Evolutionary conservation across 2,888 invertebrate species (phyloP), one percentile per base, ranked within the genome.

Genomic region (Volucella inflata): DNA sequence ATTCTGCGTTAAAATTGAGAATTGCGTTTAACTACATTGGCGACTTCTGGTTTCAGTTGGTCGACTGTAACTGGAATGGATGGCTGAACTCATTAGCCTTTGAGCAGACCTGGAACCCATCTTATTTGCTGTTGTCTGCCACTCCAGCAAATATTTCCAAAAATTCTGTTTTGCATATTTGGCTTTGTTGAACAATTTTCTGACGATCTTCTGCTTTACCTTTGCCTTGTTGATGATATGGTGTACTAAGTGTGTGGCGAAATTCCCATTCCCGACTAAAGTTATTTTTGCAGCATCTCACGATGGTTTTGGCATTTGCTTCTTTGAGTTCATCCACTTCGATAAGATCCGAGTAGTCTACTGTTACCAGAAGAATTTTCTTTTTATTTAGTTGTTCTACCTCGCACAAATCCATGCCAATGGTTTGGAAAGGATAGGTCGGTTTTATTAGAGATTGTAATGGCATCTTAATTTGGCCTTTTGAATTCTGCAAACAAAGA

Each of bases 251-350:
- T n/a, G n/a, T n/a, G n/a, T n/a, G n/a, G n/a, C n/a, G n/a, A n/a
- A n/a, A n/a, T n/a, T n/a, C n/a, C n/a, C n/a, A n/a, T n/a, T n/a
- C n/a, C n/a, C n/a, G n/a, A n/a, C n/a, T n/a, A n/a, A n/a, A n/a
- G n/a, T n/a, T n/a, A n/a, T n/a, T n/a, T n/a, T n/a, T n/a, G n/a
- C n/a, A n/a, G n/a, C n/a, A n/a, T n/a, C n/a, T n/a, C n/a, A n/a
- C n/a, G n/a, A n/a, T n/a, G n/a, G n/a, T n/a, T n/a, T n/a, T n/a
- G n/a, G n/a, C n/a, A n/a, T n/a, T n/a, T n/a, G n/a, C n/a, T n/a
- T n/a, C n/a, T n/a, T n/a, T n/a, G n/a, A n/a, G n/a, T n/a, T 57
- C 78, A 30, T 87, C 81, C 8, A 68, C 76, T 51, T 87, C 81
- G 36, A 81, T 76, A 60, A 70, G 82, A 51, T 83, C 82, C 2